phyloP scores from a whole-genome alignment of 2,888 invertebrate species.

The Aricia artaxerxes region DNA sequence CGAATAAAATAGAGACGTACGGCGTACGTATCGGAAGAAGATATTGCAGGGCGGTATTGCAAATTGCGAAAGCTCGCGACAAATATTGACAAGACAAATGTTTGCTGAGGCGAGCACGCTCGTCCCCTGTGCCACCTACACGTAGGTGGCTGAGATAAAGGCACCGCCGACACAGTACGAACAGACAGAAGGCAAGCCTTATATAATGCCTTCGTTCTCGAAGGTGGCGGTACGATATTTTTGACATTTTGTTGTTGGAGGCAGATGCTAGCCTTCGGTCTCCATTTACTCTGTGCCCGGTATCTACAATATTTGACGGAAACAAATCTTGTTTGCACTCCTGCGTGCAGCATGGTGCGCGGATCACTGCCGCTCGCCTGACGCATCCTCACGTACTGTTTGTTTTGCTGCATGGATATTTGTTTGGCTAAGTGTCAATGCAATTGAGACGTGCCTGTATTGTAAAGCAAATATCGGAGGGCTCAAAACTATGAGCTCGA shows the following conservation, averaged over 20 bases:
- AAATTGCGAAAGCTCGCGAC: conserved; percentile 60
- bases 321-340: conserved; percentile 72
- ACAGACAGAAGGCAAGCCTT: background rate
- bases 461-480: conserved; percentile 1
- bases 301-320: conserved; percentile 66
- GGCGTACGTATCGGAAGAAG: background rate
- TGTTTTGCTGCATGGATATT: conserved; percentile 50
- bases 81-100: conserved; percentile 74
- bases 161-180: conserved; percentile 48
- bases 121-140: conserved; percentile 59
- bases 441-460: conserved; percentile 21
- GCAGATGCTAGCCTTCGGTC: conserved; percentile 33
- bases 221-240: background rate
- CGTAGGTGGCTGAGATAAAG: conserved; percentile 62
- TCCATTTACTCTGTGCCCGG: background rate
- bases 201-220: background rate
- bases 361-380: conserved; percentile 57
- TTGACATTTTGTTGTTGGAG: background rate
- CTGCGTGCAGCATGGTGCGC: conserved; percentile 58
- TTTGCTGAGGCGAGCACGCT: conserved; percentile 68
- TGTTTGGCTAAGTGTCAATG: conserved; percentile 34
- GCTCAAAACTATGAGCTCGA: background rate
- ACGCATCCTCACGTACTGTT: conserved; percentile 72
- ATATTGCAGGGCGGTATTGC: conserved; percentile 52
- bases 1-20: background rate